Evolutionary conservation across 2,797 vertebrate species (phyloP), one percentile per base, ranked within the genome.

Genomic region (Sardinella longiceps): DNA sequence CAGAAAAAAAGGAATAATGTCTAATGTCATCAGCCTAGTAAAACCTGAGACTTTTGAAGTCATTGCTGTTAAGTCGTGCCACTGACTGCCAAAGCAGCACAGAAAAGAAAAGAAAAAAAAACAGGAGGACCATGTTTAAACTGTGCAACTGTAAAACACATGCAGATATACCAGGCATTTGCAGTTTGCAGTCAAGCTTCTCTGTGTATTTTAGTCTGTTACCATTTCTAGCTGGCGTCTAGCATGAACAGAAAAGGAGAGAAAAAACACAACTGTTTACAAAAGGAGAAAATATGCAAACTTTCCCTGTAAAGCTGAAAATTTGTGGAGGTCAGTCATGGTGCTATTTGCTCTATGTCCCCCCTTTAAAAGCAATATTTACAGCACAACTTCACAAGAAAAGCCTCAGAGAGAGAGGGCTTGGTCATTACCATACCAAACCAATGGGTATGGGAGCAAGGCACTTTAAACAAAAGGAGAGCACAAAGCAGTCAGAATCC

Each of bases 271-370:
- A 20, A 23, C 90, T 91, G 90, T 90, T 91, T 85, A 89, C 84
- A 1, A 4, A 77, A 82, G 88, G 85, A 66, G 85, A 91, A 92
- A 92, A 86, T 89, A 86, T 89, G 86, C 92, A 92, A 94, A 93
- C 89, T 90, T 87, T 77, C n/a, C 46, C 58, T 82, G 90, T 88
- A 92, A 90, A 90, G 90, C 89, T 89, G 89, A 88, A 88, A 87
- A 87, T 80, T 58, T 85, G 86, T 82, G 45, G 86, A 85, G 91
- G 91, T 91, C 90, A 88, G 48, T 86, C 18, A 70, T 87, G 89
- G 92, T 91, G 92, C 87, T 93, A 92, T 94, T 93, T 93, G 91
- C 84, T 88, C 88, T 90, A 88, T 77, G 70, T 39, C 66, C 70
- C 82, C 70, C 30, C 46, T 84, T 88, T 48, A 81, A 81, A 81